These are phyloP conservation scores for Atrichornis clamosus DNA, from an alignment of 2,113 vertebrate species.

Conservation along the genomic window DNA sequence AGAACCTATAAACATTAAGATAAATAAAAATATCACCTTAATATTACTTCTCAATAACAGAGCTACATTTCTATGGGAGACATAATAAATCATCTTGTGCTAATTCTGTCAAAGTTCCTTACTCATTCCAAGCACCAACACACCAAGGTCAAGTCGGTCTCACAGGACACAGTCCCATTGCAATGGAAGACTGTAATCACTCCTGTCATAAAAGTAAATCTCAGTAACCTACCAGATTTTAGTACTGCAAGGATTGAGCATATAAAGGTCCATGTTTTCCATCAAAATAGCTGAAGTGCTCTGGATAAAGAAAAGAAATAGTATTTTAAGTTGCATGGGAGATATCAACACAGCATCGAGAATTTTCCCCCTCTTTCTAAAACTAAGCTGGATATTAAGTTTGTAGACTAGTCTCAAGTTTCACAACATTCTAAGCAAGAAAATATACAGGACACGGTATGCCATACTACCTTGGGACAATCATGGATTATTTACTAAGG, in stretches of 20 bases:
- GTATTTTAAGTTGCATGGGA: neutral
- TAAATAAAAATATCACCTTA: neutral
- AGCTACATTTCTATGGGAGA: neutral
- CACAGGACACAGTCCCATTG: neutral
- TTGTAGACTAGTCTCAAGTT: neutral
- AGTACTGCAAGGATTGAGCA: slow-evolving; percentile 98
- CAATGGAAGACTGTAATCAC: neutral
- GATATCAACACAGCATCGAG: neutral
- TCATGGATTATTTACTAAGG: neutral
- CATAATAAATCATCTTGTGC: neutral
- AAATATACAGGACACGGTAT: neutral
- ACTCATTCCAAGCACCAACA: neutral
- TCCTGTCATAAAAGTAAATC: neutral
- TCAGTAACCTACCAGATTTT: slow-evolving; percentile 91
- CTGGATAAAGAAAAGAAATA: slow-evolving; percentile 62
- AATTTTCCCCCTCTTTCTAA: neutral
- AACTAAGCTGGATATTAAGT: neutral
- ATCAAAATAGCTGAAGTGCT: slow-evolving; percentile 96
- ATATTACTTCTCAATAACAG: neutral
- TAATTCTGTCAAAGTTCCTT: neutral
- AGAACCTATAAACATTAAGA: neutral
- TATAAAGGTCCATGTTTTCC: slow-evolving; percentile 99
- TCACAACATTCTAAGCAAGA: neutral
- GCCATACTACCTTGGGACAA: neutral
- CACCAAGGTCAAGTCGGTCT: neutral